Evolutionary conservation across 2,888 invertebrate genomes (phyloP), one percentile per base, ranked within the genome.

Genomic region (Nowickia ferox): DNA sequence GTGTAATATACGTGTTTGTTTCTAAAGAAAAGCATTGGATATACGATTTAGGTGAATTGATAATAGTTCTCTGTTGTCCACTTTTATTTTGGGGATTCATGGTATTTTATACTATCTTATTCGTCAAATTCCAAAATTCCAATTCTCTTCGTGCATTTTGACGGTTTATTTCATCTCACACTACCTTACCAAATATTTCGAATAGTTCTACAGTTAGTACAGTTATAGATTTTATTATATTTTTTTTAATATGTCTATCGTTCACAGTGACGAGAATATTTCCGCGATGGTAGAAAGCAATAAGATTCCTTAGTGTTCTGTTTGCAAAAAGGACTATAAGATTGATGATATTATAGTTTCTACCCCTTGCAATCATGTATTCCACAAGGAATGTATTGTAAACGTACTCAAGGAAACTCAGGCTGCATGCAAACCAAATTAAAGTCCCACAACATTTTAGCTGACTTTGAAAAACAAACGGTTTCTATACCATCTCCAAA

Each of bases 241-340:
- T 40, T 8, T 44, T 11, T 19, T 42, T 46, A 17, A 63, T 44
- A 75, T 75, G 63, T 75, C 63, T 2, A 6, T 63, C 5, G 42
- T 38, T 19, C 74, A 63, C 15, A 75, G 74, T 19, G 19, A 75
- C 8, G 74, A 75, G 53, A 63, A 75, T 63, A 15, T 63, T 17
- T 11, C 51, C 0, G 19, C 22, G 0, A 1, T 22, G 6, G 42
- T 15, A 1, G 74, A 48, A 17, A n/a, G 2, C 3, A 9, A n/a
- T 44, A 71, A 63, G n/a, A 0, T 15, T 6, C 42, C 1, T 0
- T 17, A 63, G 10, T 75, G 74, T 53, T 22, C 59, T 9, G 61
- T 72, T 17, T 72, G 72, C 17, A 46, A 30, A 2, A 72, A 48
- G 4, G 48, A 59, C 38, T 72, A 72, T 30, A 48, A 72, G n/a